Conservation (phyloP, 53 echinoderm and acorn worm species). For the Holothuria leucospilota region DNA sequence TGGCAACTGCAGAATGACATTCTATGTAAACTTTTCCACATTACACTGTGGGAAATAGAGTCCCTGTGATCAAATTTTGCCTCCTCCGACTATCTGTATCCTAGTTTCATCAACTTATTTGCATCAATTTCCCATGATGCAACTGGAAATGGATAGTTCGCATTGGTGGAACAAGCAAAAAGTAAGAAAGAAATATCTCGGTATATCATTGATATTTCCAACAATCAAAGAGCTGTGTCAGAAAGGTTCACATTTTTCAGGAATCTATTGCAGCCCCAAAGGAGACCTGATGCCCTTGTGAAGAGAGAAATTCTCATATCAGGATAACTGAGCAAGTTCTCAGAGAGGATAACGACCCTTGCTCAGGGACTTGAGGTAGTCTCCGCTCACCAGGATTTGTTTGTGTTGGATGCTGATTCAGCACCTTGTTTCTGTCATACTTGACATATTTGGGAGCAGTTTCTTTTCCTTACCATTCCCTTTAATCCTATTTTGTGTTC, state of each 20-base stretch:
- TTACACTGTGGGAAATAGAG: no score
- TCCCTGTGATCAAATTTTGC: no score
- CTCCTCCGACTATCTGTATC: no score
- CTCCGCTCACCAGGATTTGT: constrained; percentile 50
- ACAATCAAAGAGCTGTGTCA: constrained; percentile 10
- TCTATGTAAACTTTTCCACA: no score
- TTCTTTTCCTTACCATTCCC: no score
- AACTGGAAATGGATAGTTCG: neutral
- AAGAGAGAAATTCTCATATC: no score
- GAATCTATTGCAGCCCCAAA: constrained; percentile 31
- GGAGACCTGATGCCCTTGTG: neutral
- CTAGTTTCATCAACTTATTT: no score
- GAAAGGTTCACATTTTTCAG: constrained; percentile 27
- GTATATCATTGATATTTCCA: constrained; percentile 18
- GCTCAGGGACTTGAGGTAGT: constrained; percentile 32
- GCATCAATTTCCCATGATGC: neutral
- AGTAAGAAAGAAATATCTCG: neutral
- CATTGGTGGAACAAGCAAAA: neutral
- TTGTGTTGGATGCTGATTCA: constrained; percentile 34
- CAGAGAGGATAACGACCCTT: constrained; percentile 37
- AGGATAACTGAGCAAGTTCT: no score
- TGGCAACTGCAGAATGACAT: no score
- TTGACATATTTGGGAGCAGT: constrained; percentile 17
- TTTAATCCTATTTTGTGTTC: no score
- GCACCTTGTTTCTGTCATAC: constrained; percentile 42